Base-by-base conservation (phyloP, 1,140 invertebrate species). In the Brachionus rotundiformis region DNA sequence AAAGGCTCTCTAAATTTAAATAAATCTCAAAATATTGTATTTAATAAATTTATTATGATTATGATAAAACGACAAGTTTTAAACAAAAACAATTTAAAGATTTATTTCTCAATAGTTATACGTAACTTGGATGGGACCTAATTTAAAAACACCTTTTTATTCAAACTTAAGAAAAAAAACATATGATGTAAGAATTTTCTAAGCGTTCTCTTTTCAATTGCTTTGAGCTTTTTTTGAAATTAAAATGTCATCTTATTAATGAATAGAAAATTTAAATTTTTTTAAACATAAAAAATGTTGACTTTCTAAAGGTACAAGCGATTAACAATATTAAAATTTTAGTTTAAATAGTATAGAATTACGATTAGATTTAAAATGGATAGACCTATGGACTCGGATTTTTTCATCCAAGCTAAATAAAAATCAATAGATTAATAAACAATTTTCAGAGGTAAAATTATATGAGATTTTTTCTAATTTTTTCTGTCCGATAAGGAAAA, bases 21-120 rank as follows among this genome's bases (percentile, higher is more conserved):
- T 25, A 25, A 27, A 59, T 29, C 61, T 63, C n/a, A 27, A 63
- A 63, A 63, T n/a, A 23, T 63, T 27, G 61, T 63, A 27, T 63
- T 63, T 63, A 29, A 54, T n/a, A 54, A 63, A 63, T 63, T 63
- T 63, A 63, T 63, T 63, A 63, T 63, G 61, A 63, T 63, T 63
- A 63, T 63, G 29, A 29, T 13, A 29, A 29, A 23, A 59, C 49
- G 49, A 59, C 25, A 2, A 25, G 25, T 59, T 19, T 54, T 54
- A 54, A 54, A 54, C 47, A 54, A 54, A n/a, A 54, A 54, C 19
- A 54, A 54, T 54, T 54, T 1, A 19, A 54, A 54, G 47, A 54
- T 23, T 54, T 54, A 25, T 54, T 54, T 54, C 47, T 54, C 8
- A 54, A 19, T 54, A 8, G 23, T 8, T 19, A 54, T 23, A 54